Conservation (phyloP, 2,888 invertebrate species). For the Entomobrya multifasciata region DNA sequence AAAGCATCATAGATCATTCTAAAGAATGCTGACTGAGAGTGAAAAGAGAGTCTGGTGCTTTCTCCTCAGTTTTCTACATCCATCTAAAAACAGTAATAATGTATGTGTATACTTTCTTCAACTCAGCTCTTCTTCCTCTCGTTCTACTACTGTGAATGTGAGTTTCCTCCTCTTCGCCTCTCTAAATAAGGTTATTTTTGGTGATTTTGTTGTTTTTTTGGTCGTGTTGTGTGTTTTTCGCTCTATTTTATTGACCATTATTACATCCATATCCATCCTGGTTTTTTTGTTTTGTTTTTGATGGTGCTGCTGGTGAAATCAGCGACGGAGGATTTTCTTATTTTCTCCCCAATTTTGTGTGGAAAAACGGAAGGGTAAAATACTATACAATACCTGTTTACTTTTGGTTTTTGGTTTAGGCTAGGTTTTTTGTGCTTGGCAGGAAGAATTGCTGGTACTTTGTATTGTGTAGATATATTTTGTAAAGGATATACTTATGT, state of each 20-base stretch:
- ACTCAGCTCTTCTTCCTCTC: neutral
- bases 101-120: neutral
- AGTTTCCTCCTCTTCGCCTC: neutral
- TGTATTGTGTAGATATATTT: too few species aligned
- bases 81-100: neutral
- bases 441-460: neutral
- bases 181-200: slow-evolving; percentile 49
- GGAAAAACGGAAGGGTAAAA: neutral
- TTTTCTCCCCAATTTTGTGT: too few species aligned
- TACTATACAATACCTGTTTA: neutral
- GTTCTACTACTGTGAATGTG: neutral
- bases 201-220: slow-evolving; percentile 16
- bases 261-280: slow-evolving; percentile 9
- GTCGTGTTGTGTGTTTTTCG: neutral
- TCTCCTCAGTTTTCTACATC: neutral
- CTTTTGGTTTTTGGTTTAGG: too few species aligned
- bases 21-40: neutral
- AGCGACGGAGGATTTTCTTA: too few species aligned
- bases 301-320: neutral
- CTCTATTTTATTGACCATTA: slow-evolving; percentile 38
- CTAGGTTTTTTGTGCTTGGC: too few species aligned
- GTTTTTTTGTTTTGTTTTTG: slow-evolving; percentile 14
- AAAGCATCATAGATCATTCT: slow-evolving; percentile 41
- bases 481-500: neutral
- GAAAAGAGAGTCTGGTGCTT: neutral